Evolutionary conservation across 2,797 vertebrate species (phyloP).

Genomic region (Pangasius krempfi): DNA sequence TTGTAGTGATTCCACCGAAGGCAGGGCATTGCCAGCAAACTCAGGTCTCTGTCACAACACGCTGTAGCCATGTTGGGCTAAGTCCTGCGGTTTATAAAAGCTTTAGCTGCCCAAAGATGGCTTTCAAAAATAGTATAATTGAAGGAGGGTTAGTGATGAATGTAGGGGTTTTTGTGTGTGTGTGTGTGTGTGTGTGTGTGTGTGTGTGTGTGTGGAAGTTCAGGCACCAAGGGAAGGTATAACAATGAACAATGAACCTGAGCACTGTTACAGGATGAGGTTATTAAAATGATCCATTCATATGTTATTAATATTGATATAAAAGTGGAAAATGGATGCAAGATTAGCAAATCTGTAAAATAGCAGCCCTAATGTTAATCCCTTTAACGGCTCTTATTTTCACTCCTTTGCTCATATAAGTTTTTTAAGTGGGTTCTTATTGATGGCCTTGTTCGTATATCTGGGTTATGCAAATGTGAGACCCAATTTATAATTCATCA

Average conservation of each 20-base stretch:
- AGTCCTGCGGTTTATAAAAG: not conserved
- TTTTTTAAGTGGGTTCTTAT: not conserved
- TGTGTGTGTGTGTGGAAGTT: not conserved
- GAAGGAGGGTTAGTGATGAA: not conserved
- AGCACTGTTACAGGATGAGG: not conserved
- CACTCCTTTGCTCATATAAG: not conserved
- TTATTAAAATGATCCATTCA: not conserved
- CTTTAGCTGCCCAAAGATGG: not conserved
- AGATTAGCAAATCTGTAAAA: not conserved
- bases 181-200: not conserved
- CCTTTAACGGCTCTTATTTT: not conserved
- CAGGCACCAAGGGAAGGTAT: not conserved
- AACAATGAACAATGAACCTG: not conserved
- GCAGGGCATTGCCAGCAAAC: not conserved
- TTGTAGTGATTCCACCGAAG: not conserved
- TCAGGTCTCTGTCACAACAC: not conserved
- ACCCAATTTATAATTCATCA: not conserved
- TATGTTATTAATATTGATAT: not conserved
- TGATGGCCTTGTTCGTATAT: not conserved
- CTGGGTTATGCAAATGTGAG: not conserved
- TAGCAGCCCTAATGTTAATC: not conserved
- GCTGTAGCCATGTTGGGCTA: not conserved
- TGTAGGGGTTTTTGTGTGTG: too few species aligned
- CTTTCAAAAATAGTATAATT: not conserved
- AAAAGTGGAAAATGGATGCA: not conserved